Evolutionary conservation across 2,888 invertebrate species (phyloP).

Genomic region (Ochropleura leucogaster): DNA sequence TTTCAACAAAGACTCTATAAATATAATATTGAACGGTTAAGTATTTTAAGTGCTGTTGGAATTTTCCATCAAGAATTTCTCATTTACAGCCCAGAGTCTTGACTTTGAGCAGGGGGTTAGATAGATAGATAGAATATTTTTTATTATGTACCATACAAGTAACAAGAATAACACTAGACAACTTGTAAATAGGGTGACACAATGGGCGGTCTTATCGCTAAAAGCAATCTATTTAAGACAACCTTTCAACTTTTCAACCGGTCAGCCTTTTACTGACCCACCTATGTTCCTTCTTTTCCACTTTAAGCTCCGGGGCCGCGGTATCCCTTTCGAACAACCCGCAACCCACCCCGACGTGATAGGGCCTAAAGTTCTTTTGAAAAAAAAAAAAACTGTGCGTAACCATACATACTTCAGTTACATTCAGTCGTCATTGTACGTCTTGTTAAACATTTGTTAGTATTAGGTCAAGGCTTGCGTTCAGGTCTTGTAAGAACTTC

Average conservation of each 20-base stretch:
- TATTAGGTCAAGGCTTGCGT: constrained; percentile 79
- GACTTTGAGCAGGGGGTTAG: not conserved
- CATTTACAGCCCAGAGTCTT: not conserved
- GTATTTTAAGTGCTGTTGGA: not conserved
- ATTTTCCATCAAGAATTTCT: not conserved
- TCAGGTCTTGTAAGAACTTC: constrained; percentile 77
- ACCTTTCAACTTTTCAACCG: too few species aligned
- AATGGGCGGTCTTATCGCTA: too few species aligned
- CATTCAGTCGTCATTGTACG: constrained; percentile 29
- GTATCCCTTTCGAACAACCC: too few species aligned
- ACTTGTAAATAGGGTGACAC: too few species aligned
- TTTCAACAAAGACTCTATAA: not conserved
- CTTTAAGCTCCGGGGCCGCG: too few species aligned
- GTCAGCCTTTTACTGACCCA: too few species aligned
- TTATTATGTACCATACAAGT: too few species aligned
- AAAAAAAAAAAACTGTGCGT: constrained; percentile 7
- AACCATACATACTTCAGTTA: constrained; percentile 11
- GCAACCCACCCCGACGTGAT: too few species aligned
- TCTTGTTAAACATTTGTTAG: constrained; percentile 61
- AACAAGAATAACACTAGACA: too few species aligned
- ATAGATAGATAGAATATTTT: too few species aligned
- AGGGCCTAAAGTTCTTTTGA: not conserved
- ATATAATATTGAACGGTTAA: not conserved
- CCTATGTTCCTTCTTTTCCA: too few species aligned
- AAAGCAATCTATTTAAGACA: too few species aligned